Base-by-base conservation (phyloP, 2,888 invertebrate species). In the Hirudinaria manillensis region DNA sequence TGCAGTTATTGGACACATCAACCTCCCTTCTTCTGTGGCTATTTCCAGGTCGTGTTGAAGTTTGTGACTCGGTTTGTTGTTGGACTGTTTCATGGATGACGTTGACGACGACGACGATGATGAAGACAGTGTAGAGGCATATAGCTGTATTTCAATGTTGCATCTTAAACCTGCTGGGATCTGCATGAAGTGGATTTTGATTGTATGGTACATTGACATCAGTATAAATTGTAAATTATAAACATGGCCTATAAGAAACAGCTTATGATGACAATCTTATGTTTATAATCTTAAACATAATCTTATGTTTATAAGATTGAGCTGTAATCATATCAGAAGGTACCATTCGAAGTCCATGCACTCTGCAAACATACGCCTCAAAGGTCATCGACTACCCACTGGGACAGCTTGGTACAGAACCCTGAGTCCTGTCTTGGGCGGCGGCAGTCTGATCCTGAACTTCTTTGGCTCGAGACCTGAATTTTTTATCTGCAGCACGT, bases 121-220 rank as follows among this genome's bases (percentile, higher is more conserved):
- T n/a, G 53, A 53, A 21, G 61, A 27, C 61, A 29, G 7, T n/a
- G 29, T 29, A 7, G 61, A 24, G 66, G 85, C 84, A 77, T 84
- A 84, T 45, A 85, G 78, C 79, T 85, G 83, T 24, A 85, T 77
- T 27, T 78, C 80, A 24, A 85, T 76, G 34, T 83, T 81, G 4
- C 81, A 79, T 77, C 82, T 83, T 83, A 85, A 83, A n/a, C 85
- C 85, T 16, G 85, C 85, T 16, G 85, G 84, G 76, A 85, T 81
- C 84, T 85, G 78, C n/a, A n/a, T n/a, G n/a, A n/a, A 19, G n/a
- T n/a, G n/a, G n/a, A n/a, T n/a, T n/a, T n/a, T n/a, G n/a, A n/a
- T n/a, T n/a, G n/a, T n/a, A n/a, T n/a, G n/a, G n/a, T n/a, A n/a
- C n/a, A n/a, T n/a, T n/a, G n/a, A n/a, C n/a, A n/a, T n/a, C n/a